These are phyloP conservation scores for Rhodeus uyekii DNA, from an alignment of 2,797 vertebrate species.

Conservation along the genomic window DNA sequence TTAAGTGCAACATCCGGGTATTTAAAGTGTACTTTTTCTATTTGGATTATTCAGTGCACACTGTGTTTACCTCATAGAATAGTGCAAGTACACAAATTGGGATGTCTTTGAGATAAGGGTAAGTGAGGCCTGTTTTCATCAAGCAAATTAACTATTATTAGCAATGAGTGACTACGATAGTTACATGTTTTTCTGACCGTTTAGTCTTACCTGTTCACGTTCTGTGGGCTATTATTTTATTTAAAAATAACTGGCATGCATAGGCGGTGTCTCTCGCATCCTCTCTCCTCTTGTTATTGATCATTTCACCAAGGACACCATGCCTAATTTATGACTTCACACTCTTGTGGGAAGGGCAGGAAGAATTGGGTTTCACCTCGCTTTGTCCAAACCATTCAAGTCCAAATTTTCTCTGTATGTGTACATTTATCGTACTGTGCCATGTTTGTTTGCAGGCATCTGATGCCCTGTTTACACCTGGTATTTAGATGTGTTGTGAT, in stretches of 20 bases:
- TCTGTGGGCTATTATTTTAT: neutral
- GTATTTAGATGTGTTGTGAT: no score
- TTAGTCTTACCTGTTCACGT: neutral
- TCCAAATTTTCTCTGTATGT: neutral
- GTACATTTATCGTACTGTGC: neutral
- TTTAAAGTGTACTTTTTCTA: neutral
- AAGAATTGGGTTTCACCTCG: conserved; percentile 38
- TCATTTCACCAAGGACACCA: conserved; percentile 44
- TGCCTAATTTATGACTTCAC: conserved; percentile 55
- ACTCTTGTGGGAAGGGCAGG: conserved; percentile 34
- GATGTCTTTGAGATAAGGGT: neutral
- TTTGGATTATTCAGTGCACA: neutral
- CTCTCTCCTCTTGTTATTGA: conserved; percentile 12
- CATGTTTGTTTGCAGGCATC: neutral
- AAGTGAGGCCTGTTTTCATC: neutral
- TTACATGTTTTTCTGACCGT: neutral
- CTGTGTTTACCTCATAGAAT: neutral
- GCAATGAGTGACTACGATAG: neutral
- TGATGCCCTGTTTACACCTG: no score
- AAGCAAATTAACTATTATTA: neutral
- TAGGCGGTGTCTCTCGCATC: conserved; percentile 9
- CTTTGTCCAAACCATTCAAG: neutral
- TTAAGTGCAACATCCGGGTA: neutral
- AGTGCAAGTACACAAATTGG: neutral
- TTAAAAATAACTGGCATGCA: neutral